phyloP scores from a whole-genome alignment of 2,797 vertebrate species.

The Helostoma temminkii region DNA sequence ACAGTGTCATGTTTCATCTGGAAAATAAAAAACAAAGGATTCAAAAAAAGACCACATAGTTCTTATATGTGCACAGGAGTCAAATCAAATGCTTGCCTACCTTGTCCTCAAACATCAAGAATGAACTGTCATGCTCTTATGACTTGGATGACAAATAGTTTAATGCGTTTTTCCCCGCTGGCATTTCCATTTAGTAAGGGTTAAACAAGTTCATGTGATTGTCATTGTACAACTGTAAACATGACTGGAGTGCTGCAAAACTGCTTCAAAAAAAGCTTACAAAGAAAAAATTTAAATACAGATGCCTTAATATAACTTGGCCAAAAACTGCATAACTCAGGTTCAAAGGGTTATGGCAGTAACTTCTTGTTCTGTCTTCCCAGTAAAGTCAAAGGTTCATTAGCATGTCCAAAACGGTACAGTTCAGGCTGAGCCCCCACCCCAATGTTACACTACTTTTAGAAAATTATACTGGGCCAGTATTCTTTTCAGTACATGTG shows the following conservation, averaged over 20 bases:
- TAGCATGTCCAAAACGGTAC: neutral
- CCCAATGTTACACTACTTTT: neutral
- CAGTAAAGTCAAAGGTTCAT: neutral
- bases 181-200: neutral
- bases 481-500: constrained; percentile 5
- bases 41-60: neutral
- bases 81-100: no score
- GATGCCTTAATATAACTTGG: neutral
- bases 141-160: neutral
- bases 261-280: neutral
- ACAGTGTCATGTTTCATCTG: constrained; percentile 20
- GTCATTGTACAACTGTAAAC: constrained; percentile 38
- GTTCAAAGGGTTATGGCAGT: neutral
- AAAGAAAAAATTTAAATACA: neutral
- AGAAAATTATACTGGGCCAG: constrained; percentile 2
- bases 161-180: neutral
- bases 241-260: neutral
- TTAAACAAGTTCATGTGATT: constrained; percentile 47
- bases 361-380: constrained; percentile 14
- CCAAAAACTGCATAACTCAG: neutral
- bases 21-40: constrained; percentile 12
- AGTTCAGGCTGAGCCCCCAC: neutral
- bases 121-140: neutral
- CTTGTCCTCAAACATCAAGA: neutral
- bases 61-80: neutral